phyloP scores from a whole-genome alignment of 2,888 invertebrate genomes.

The Drosophila borealis region DNA sequence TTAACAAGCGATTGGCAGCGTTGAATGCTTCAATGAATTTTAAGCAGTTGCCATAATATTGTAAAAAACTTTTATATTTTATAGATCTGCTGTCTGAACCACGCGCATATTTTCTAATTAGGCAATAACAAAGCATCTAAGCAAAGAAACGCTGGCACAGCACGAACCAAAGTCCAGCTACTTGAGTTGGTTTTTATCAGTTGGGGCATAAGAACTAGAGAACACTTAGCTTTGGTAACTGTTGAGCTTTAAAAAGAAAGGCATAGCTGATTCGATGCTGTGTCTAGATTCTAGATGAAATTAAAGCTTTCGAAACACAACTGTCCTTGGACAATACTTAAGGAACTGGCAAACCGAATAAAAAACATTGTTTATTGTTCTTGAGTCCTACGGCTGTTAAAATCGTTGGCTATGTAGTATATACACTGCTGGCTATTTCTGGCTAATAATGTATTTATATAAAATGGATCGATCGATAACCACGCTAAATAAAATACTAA shows the following conservation, averaged over 20 bases:
- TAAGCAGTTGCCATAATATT: conserved; percentile 41
- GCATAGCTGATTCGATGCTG: no score
- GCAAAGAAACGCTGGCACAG: conserved; percentile 15
- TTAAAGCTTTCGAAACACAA: conserved; percentile 41
- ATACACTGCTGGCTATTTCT: conserved; percentile 39
- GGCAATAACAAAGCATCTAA: conserved; percentile 48
- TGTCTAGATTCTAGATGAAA: conserved; percentile 18
- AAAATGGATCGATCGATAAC: conserved; percentile 54
- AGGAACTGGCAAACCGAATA: conserved; percentile 70
- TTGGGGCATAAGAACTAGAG: background rate
- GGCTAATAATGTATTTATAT: background rate
- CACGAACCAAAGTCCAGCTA: conserved; percentile 27
- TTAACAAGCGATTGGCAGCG: conserved; percentile 39
- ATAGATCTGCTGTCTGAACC: conserved; percentile 32
- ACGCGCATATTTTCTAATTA: conserved; percentile 49
- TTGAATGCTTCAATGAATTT: conserved; percentile 54
- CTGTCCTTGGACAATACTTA: conserved; percentile 39
- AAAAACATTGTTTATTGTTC: conserved; percentile 12
- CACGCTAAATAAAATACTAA: conserved; percentile 11
- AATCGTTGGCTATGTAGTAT: conserved; percentile 23
- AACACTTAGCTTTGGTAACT: background rate
- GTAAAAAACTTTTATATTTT: conserved; percentile 11
- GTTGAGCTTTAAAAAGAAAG: background rate
- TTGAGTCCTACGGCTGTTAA: conserved; percentile 8
- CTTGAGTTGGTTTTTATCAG: conserved; percentile 6